Evolutionary conservation across 2,113 vertebrate species (phyloP), one percentile per base, ranked within the genome.

Genomic region (Eulemur rufifrons): DNA sequence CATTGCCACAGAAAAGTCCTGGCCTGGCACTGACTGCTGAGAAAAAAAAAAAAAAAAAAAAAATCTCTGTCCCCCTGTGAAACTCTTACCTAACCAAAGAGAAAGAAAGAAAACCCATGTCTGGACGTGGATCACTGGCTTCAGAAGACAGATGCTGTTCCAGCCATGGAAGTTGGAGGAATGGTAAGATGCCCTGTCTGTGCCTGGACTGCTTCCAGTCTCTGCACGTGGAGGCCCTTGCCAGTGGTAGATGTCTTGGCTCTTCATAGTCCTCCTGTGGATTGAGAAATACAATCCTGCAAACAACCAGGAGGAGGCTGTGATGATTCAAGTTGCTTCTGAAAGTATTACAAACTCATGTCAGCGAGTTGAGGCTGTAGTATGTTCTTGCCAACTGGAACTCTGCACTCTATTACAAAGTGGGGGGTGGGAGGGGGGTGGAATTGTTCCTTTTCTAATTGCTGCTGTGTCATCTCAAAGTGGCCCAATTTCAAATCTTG

Each of bases 101-200:
- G 54, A 21, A 54, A 54, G 17, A 8, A 14, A 63, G 37, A 6
- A 61, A 61, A 27, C 23, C 23, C 14, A 12, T 21, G 47, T 92
- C 23, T 50, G 77, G 37, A 64, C 21, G 39, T 15, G 68, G 20
- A 23, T 37, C 54, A 18, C 23, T 8, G 45, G 54, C 25, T 59
- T 68, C 37, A 68, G 68, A 88, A 80, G 82, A 45, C 18, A 68
- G 21, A n/a, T 6, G n/a, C 20, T 54, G 29, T 54, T 54, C 73
- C 54, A 4, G 15, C 2, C 7, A 34, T 0, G 3, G 27, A 56
- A 23, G 5, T 2, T 32, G 59, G 37, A 54, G 37, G 32, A 32
- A 50, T 5, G 7, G 15, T 1, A 18, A 34, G 37, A n/a, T 3
- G 21, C 14, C 45, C 8, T 4, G 45, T 61, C 21, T 14, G 50